Evolutionary conservation across 1,140 invertebrate species (phyloP), one percentile per base, ranked within the genome.

Genomic region (Choristoneura fumiferana): DNA sequence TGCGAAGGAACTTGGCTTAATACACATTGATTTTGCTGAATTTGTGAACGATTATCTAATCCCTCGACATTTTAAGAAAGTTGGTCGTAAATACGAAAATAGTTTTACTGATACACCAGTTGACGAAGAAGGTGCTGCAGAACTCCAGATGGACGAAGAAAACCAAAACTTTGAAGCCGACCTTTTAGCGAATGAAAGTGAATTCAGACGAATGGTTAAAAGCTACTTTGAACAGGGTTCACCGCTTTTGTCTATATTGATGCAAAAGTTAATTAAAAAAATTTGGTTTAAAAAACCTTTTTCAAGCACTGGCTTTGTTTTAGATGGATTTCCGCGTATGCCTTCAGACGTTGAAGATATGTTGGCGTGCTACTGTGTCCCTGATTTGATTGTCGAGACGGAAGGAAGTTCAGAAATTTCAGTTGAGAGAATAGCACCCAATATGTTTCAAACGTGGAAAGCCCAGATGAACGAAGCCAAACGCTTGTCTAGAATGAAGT

Each of bases 311-410:
- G 91, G 91, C 14, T 75, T 92, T 65, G 78, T 92, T n/a, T 63
- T 93, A 22, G 90, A 92, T 70, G 90, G 88, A 43, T 93, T 91
- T 78, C 92, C 92, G 9, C 89, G 83, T 64, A 73, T 84, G 33
- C 65, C 81, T 8, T 65, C 67, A 53, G 91, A 93, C 73, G 67
- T 91, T 6, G 82, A 91, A 45, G 73, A 84, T 17, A 91, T 92
- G 81, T 34, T 87, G 13, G 37, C 76, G 14, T 65, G 81, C 63
- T 90, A 73, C 71, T 69, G 85, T 18, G 87, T 93, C 22, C 92
- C 92, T 8, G 91, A 93, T 69, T 53, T 92, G 40, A 66, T 92
- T 1, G 76, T 93, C 34, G 81, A 90, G 63, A 63, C 92, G 35
- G 67, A 80, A 54, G 71, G 76, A 35, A 77, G 60, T 60, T 61